Percentiles rank a stretch among this genome's conserved stretches.
phyloP scores from a whole-genome alignment of 2,113 vertebrate species.

The Neopipo cinnamomea region DNA sequence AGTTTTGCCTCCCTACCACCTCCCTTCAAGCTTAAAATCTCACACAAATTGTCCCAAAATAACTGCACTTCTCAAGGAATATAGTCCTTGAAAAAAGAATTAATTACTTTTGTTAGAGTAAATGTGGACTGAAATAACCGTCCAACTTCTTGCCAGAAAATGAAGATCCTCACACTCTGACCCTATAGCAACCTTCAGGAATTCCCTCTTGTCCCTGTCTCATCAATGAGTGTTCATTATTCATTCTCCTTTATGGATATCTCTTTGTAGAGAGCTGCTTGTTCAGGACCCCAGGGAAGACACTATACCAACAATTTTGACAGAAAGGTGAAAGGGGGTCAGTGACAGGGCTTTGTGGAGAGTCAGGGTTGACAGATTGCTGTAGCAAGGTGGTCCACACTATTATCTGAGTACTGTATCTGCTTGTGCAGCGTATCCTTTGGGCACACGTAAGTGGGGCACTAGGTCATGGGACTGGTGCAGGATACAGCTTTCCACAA shows the following conservation, averaged over 20 bases:
- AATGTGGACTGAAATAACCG: not conserved
- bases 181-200: not conserved
- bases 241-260: not conserved
- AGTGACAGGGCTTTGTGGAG: not conserved
- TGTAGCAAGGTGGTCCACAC: not conserved
- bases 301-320: not conserved
- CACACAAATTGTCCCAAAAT: not conserved
- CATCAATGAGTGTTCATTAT: not conserved
- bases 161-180: not conserved
- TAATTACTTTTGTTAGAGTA: not conserved
- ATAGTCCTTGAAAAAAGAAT: not conserved
- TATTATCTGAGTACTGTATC: not conserved
- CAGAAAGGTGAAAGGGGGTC: not conserved
- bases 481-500: not conserved
- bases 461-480: not conserved
- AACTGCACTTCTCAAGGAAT: not conserved
- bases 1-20: not conserved
- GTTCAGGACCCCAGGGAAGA: not conserved
- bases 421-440: not conserved
- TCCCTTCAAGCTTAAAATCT: not conserved
- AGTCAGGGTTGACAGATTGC: not conserved
- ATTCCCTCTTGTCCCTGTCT: not conserved
- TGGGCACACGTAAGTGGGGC: not conserved
- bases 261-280: not conserved
- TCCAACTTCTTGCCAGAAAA: not conserved